Base-by-base conservation (phyloP, 2,888 invertebrate genomes). In the Nesidiocoris tenuis region DNA sequence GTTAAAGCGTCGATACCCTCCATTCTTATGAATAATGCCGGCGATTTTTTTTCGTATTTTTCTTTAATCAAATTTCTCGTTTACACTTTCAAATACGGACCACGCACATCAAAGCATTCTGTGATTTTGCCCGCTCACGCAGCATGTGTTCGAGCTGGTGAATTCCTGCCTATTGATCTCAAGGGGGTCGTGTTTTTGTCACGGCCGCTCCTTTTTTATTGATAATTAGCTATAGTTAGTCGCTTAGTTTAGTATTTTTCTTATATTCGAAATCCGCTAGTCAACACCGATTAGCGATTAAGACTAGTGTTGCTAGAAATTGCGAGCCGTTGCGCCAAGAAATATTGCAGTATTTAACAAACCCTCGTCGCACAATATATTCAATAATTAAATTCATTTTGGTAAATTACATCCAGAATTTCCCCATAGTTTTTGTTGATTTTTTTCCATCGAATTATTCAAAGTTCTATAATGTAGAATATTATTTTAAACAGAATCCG, bases 41-140 rank as follows among this genome's bases (percentile, higher is more conserved):
- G n/a, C n/a, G n/a, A n/a, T n/a, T n/a, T n/a, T n/a, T n/a, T n/a
- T n/a, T n/a, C n/a, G n/a, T n/a, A n/a, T n/a, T n/a, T n/a, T n/a
- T n/a, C n/a, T n/a, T n/a, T n/a, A n/a, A n/a, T n/a, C n/a, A n/a
- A n/a, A n/a, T n/a, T n/a, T n/a, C n/a, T n/a, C n/a, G n/a, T n/a
- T n/a, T n/a, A n/a, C n/a, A n/a, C n/a, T 57, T n/a, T 57, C 63
- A 54, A 65, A 74, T 68, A 77, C 77, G 79, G 77, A 78, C 77
- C 77, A 79, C 79, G 79, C 79, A 72, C 79, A 79, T 79, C 79
- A 79, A 79, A 79, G 79, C 79, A 78, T 77, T 77, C 79, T 79
- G 79, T 79, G 77, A 79, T 78, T 78, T 77, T 79, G 78, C 77
- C 76, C 77, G 77, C 64, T 70, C 61, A 59, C 74, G 72, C 65